phyloP scores from a whole-genome alignment of 2,888 invertebrate species.

The Parnassius mnemosyne region DNA sequence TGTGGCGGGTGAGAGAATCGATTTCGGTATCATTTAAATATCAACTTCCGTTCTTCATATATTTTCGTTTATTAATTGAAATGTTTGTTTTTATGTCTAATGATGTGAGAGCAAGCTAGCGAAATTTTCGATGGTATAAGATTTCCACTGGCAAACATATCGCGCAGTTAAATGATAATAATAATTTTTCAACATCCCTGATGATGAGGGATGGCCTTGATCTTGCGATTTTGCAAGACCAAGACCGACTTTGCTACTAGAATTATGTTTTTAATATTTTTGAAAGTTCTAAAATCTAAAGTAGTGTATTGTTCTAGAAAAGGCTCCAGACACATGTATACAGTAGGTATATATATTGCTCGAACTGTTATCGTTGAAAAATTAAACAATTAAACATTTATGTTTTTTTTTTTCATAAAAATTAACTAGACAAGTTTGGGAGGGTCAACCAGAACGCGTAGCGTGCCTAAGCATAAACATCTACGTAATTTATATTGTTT shows the following conservation, averaged over 20 bases:
- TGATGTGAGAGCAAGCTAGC: not conserved
- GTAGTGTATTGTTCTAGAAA: no score
- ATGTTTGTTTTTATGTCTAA: constrained; percentile 6
- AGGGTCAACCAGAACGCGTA: not conserved
- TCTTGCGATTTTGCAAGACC: no score
- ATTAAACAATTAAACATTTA: no score
- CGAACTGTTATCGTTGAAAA: not conserved
- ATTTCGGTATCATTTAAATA: constrained; percentile 13
- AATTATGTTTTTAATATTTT: no score
- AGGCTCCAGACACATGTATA: not conserved
- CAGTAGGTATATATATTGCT: no score
- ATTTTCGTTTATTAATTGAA: constrained; percentile 9
- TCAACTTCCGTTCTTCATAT: constrained; percentile 19
- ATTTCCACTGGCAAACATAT: no score
- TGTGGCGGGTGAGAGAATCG: constrained; percentile 7
- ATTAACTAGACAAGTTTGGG: not conserved
- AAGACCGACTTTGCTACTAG: no score
- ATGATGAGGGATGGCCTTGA: no score
- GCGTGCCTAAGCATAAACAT: constrained; percentile 3
- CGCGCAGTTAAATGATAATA: no score
- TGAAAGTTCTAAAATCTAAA: no score
- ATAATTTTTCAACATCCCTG: no score
- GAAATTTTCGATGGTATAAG: not conserved
- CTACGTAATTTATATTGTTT: constrained; percentile 3
- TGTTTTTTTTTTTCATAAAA: not conserved